Percentiles rank a stretch among this genome's conserved stretches.
These are phyloP conservation scores for Byasa hedistus DNA, from an alignment of 2,888 invertebrate genomes.

Conservation along the genomic window DNA sequence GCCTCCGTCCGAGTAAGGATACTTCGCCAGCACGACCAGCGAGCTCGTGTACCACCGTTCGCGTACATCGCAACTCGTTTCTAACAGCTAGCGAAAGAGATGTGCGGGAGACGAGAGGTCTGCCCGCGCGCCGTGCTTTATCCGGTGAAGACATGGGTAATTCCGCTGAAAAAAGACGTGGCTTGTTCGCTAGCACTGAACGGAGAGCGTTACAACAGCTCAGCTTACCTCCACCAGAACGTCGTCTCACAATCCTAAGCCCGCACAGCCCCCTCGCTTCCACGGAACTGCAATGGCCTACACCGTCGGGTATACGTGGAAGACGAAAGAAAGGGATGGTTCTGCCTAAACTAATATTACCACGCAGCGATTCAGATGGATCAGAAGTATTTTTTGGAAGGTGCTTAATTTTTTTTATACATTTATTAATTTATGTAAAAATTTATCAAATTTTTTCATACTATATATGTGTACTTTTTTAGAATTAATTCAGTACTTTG, in stretches of 20 bases:
- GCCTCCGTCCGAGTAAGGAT: slow-evolving; percentile 81
- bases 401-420: slow-evolving; percentile 48
- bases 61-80: slow-evolving; percentile 81
- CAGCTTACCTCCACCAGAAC: slow-evolving; percentile 84
- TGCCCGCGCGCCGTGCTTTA: slow-evolving; percentile 82
- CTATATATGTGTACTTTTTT: too few relatives aligned
- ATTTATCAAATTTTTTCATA: too few relatives aligned
- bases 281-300: slow-evolving; percentile 82
- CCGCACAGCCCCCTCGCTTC: slow-evolving; percentile 87
- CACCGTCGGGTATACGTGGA: slow-evolving; percentile 80
- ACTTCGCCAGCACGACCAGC: slow-evolving; percentile 78
- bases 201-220: slow-evolving; percentile 83
- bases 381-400: slow-evolving; percentile 83
- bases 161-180: slow-evolving; percentile 83
- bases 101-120: slow-evolving; percentile 82
- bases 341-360: slow-evolving; percentile 86
- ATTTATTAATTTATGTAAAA: not conserved
- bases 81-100: slow-evolving; percentile 84
- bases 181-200: slow-evolving; percentile 84
- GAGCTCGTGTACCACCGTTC: slow-evolving; percentile 71
- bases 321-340: slow-evolving; percentile 86
- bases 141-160: slow-evolving; percentile 82
- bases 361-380: slow-evolving; percentile 87
- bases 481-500: too few relatives aligned
- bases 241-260: slow-evolving; percentile 87